Percentiles rank a stretch among this genome's conserved stretches.
phyloP scores from a whole-genome alignment of 2,113 vertebrate genomes.

The Gallinago paraguaiae region DNA sequence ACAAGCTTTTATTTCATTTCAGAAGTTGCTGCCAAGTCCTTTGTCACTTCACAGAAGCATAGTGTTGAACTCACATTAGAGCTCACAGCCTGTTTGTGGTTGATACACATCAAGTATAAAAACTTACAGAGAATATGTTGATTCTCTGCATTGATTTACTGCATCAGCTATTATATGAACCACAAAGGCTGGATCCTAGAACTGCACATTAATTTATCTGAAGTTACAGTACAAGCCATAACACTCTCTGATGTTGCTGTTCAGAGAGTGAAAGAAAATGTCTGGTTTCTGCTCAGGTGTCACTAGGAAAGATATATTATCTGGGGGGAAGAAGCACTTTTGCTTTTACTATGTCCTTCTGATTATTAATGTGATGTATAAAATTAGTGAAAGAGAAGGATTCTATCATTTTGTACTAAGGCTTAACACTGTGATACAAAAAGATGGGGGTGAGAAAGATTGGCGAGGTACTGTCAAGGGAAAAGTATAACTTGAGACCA shows the following conservation, averaged over 20 bases:
- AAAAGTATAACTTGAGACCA: not conserved
- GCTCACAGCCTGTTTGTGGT: slow-evolving; percentile 21
- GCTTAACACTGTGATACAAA: slow-evolving; percentile 51
- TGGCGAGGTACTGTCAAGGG: not conserved
- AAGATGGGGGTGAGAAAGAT: not conserved
- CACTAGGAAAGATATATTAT: slow-evolving; percentile 11
- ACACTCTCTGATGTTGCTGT: slow-evolving; percentile 51
- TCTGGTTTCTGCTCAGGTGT: slow-evolving; percentile 56
- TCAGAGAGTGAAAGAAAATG: slow-evolving; percentile 59
- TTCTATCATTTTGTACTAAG: slow-evolving; percentile 55
- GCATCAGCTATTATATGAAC: not conserved
- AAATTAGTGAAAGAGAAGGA: slow-evolving; percentile 23
- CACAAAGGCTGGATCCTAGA: not conserved
- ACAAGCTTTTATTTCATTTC: slow-evolving; percentile 26
- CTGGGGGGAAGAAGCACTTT: slow-evolving; percentile 25
- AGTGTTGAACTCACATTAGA: not conserved
- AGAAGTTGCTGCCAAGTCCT: slow-evolving; percentile 31
- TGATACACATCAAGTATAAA: slow-evolving; percentile 44
- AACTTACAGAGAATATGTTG: slow-evolving; percentile 30
- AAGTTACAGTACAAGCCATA: slow-evolving; percentile 79
- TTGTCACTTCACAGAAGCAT: not conserved
- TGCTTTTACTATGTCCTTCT: slow-evolving; percentile 30
- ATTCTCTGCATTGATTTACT: slow-evolving; percentile 4
- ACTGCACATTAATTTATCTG: slow-evolving; percentile 50
- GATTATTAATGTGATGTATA: not conserved